Conservation (phyloP, 2,113 vertebrate genomes). For the Neogale vison region DNA sequence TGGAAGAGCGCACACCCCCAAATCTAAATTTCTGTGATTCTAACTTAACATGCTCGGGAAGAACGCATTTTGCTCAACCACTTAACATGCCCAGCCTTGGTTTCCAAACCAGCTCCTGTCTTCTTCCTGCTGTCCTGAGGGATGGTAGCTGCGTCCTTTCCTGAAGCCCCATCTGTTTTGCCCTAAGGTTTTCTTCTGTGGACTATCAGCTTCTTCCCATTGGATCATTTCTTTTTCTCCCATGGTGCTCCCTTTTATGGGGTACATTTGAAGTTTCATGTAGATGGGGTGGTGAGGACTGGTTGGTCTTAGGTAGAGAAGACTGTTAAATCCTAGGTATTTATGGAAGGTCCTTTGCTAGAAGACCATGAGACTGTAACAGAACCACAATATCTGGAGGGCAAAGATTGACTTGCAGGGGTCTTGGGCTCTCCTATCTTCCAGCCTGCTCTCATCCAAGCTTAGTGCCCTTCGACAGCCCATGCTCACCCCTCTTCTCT, state of each 20-base stretch:
- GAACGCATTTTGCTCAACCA: background rate
- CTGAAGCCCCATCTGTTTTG: background rate
- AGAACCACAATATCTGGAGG: background rate
- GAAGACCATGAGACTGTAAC: background rate
- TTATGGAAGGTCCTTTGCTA: slow-evolving; percentile 6
- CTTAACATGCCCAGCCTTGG: background rate
- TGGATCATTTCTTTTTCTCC: background rate
- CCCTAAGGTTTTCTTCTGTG: background rate
- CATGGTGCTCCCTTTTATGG: background rate
- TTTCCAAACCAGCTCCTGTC: background rate
- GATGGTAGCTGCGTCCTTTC: background rate
- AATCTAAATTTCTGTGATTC: background rate
- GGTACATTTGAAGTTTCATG: background rate
- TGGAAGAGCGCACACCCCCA: background rate
- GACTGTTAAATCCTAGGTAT: background rate
- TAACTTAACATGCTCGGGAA: background rate
- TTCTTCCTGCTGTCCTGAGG: background rate
- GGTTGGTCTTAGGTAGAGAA: background rate
- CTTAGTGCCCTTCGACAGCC: background rate
- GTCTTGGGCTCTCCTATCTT: background rate
- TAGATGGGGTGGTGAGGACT: background rate
- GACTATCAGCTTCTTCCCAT: background rate
- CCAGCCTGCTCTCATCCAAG: background rate
- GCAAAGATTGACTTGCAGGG: background rate
- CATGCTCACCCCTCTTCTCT: background rate